phyloP scores from a whole-genome alignment of 2,888 invertebrate genomes.

The Phengaris alcon region DNA sequence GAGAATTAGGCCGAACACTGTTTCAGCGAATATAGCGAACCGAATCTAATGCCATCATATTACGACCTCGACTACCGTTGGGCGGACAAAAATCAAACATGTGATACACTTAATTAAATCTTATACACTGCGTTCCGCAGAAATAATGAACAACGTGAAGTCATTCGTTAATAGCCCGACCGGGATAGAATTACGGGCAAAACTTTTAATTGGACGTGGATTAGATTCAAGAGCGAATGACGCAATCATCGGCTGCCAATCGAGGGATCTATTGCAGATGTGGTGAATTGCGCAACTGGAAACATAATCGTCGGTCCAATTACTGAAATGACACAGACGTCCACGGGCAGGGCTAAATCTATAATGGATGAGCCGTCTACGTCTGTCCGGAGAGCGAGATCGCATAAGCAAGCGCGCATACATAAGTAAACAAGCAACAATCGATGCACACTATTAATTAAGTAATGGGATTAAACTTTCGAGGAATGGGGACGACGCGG shows the following conservation, averaged over 20 bases:
- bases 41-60: constrained; percentile 38
- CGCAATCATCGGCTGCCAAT: constrained; percentile 63
- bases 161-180: constrained; percentile 30
- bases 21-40: constrained; percentile 62
- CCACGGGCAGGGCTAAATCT: constrained; percentile 64
- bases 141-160: constrained; percentile 31
- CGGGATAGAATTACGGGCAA: constrained; percentile 53
- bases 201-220: constrained; percentile 63
- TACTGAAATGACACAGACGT: constrained; percentile 74
- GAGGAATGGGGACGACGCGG: constrained; percentile 52
- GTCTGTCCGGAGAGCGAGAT: constrained; percentile 71
- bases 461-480: constrained; percentile 45
- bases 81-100: constrained; percentile 10
- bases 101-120: constrained; percentile 28
- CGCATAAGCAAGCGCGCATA: constrained; percentile 69
- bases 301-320: constrained; percentile 62
- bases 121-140: constrained; percentile 23
- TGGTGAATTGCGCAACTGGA: constrained; percentile 63
- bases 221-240: constrained; percentile 54
- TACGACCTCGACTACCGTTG: neutral
- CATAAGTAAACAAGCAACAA: constrained; percentile 56
- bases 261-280: constrained; percentile 67
- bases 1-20: constrained; percentile 70
- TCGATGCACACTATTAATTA: constrained; percentile 58
- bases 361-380: constrained; percentile 73